Base-by-base conservation (phyloP, 2,888 invertebrate genomes). In the Sinentomon sp. region DNA sequence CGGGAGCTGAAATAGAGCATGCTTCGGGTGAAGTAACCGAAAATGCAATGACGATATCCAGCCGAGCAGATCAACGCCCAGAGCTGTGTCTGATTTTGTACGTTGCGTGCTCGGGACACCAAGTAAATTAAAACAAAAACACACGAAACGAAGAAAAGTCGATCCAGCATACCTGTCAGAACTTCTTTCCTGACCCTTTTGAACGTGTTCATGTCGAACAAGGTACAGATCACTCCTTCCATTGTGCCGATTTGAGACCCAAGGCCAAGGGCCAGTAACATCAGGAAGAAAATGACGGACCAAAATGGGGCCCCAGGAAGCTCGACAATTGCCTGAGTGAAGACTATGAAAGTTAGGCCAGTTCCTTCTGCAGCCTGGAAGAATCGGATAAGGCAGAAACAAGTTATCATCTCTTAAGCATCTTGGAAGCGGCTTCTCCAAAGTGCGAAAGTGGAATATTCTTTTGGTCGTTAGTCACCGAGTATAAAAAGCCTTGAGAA, bases 241-340 rank as follows among this genome's bases (percentile, higher is more conserved):
- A 89, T 66, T 43, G 87, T 83, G 38, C 87, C 85, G 52, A 89
- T 89, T 62, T 89, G 87, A 32, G 85, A 85, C 35, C 87, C 89
- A 34, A 89, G 62, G 1, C 89, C 89, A 30, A 89, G 62, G 0
- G 85, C 80, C 17, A 89, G 61, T 40, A 89, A 61, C 89, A 89
- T 89, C 51, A 85, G 62, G 62, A 89, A 89, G 64, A 89, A 89
- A 38, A 87, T 71, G 42, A 87, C 70, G 10, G 87, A 77, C 89
- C 89, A 89, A 56, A 89, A 80, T 10, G 87, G 87, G 1, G 85
- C 76, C 3, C 77, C 77, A 0, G 87, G 85, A 44, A 89, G 61
- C 55, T 85, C 78, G 19, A 85, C 74, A 47, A 89, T 87, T 5
- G 87, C 89, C 53, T 89, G 82, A 0, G 89, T 87, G 58, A 89